A percentile compares a stretch with the other conserved stretches of the same genome.
These are phyloP conservation scores for Eudemis profundana DNA, from an alignment of 2,888 invertebrate genomes.

Conservation along the genomic window DNA sequence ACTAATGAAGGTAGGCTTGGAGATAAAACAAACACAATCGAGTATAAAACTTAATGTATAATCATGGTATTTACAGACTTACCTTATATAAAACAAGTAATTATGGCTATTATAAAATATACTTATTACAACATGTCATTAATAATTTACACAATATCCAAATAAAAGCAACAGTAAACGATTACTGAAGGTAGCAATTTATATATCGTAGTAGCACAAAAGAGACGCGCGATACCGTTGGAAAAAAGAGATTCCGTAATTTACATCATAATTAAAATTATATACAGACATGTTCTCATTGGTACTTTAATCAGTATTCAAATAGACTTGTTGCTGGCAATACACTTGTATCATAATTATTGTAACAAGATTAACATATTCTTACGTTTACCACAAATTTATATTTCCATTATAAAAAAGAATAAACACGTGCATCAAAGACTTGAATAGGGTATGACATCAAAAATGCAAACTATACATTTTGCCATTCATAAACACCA, in stretches of 20 bases:
- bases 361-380: conserved; percentile 43
- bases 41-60: conserved; percentile 85
- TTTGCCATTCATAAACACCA: conserved; percentile 34
- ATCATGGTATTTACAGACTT: conserved; percentile 85
- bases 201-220: conserved; percentile 76
- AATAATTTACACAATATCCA: conserved; percentile 81
- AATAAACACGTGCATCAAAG: conserved; percentile 42
- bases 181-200: conserved; percentile 76
- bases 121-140: conserved; percentile 84
- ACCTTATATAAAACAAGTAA: conserved; percentile 84
- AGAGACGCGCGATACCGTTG: conserved; percentile 73
- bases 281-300: conserved; percentile 75
- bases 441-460: conserved; percentile 38
- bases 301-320: conserved; percentile 54
- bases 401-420: conserved; percentile 41
- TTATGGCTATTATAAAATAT: conserved; percentile 83
- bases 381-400: conserved; percentile 40
- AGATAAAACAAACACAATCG: conserved; percentile 77
- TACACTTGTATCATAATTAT: conserved; percentile 43
- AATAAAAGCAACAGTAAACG: conserved; percentile 83
- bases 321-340: conserved; percentile 51
- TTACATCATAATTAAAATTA: conserved; percentile 75
- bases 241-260: conserved; percentile 83
- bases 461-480: conserved; percentile 38
- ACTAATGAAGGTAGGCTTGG: conserved; percentile 45